Evolutionary conservation across 2,888 invertebrate species (phyloP).

Genomic region (Ophion ventricosus): DNA sequence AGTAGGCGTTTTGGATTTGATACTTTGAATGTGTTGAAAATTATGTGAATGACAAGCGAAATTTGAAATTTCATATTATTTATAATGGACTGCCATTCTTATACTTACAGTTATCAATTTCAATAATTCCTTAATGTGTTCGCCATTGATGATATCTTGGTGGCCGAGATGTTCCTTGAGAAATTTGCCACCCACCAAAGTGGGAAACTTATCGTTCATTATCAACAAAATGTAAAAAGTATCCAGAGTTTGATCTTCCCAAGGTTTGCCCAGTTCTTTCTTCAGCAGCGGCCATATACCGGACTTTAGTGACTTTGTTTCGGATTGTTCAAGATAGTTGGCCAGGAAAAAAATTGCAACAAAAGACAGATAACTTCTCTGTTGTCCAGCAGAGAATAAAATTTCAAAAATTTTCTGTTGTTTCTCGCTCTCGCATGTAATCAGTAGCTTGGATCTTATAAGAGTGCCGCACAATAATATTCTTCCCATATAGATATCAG

Average conservation of each 20-base stretch:
- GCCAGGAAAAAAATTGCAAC: conserved; percentile 86
- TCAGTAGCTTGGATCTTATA: conserved; percentile 87
- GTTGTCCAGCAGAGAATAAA: conserved; percentile 85
- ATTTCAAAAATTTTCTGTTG: conserved; percentile 83
- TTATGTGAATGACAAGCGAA: background rate
- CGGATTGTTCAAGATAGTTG: conserved; percentile 86
- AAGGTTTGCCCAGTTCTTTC: conserved; percentile 86
- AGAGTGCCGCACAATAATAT: conserved; percentile 89
- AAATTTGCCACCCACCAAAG: conserved; percentile 84
- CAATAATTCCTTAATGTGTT: conserved; percentile 85
- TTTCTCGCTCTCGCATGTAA: conserved; percentile 84
- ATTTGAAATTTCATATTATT: background rate
- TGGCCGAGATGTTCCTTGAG: conserved; percentile 86
- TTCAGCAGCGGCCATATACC: conserved; percentile 87
- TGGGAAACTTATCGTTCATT: conserved; percentile 83
- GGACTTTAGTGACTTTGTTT: conserved; percentile 84
- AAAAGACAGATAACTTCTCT: conserved; percentile 87
- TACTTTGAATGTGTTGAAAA: background rate
- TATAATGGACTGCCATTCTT: too few relatives aligned
- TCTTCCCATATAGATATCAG: conserved; percentile 89
- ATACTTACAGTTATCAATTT: conserved; percentile 87
- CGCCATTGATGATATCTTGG: conserved; percentile 85
- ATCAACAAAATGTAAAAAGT: conserved; percentile 87
- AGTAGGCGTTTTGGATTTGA: background rate
- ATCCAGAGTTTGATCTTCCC: conserved; percentile 88